A percentile compares a stretch with the other conserved stretches of the same genome.
Conservation (phyloP, 2,113 vertebrate genomes). For the Coptodon bakossiorum region DNA sequence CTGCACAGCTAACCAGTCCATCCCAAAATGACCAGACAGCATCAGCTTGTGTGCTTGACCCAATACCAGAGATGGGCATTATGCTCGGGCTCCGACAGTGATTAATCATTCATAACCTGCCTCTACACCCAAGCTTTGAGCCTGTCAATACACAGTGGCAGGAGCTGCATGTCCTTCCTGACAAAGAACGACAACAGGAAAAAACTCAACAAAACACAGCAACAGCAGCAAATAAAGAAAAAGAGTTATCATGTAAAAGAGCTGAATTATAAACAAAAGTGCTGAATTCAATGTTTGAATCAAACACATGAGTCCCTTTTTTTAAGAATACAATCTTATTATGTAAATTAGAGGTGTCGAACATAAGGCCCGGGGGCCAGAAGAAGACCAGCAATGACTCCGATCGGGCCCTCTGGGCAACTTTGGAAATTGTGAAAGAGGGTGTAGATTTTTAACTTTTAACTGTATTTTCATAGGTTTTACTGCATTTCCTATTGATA, state of each 20-base stretch:
- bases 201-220: not conserved
- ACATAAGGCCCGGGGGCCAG: not conserved
- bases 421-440: not conserved
- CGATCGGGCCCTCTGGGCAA: not conserved
- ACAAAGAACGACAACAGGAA: not conserved
- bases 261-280: not conserved
- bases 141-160: conserved; percentile 3
- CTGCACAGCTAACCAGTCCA: conserved; percentile 72
- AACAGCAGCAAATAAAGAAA: not conserved
- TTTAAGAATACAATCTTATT: not conserved
- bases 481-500: not conserved
- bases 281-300: not conserved
- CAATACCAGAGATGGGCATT: conserved; percentile 54
- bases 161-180: not conserved
- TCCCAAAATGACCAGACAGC: conserved; percentile 67
- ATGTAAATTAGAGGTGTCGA: not conserved
- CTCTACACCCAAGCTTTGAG: conserved; percentile 35
- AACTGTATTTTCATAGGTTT: not conserved
- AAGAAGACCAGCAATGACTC: not conserved
- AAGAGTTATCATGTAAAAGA: not conserved
- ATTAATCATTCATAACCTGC: conserved; percentile 67
- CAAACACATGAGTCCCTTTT: not conserved
- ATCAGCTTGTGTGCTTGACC: conserved; percentile 68
- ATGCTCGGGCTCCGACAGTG: conserved; percentile 37
- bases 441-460: not conserved